phyloP scores from a whole-genome alignment of 2,113 vertebrate genomes.

The Xiphophorus couchianus region DNA sequence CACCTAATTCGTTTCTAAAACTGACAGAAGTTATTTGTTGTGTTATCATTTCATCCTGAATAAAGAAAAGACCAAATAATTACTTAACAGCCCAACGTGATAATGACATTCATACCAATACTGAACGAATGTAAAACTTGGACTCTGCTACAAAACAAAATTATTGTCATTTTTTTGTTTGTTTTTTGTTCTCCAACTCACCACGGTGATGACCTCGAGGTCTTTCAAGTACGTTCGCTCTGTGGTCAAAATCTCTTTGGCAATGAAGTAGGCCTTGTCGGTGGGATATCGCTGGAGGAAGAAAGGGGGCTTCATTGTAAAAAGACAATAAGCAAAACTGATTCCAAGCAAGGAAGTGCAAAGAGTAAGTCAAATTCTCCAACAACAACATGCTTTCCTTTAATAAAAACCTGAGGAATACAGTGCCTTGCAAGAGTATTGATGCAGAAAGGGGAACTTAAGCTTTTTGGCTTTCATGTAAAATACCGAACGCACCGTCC shows the following conservation, averaged over 20 bases:
- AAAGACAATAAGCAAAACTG: not conserved
- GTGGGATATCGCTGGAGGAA: conserved; percentile 81
- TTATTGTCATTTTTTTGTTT: too few relatives aligned
- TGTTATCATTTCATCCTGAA: too few relatives aligned
- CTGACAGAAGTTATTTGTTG: too few relatives aligned
- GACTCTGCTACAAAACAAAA: too few relatives aligned
- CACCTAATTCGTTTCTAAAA: too few relatives aligned
- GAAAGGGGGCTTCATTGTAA: not conserved
- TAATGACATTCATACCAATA: too few relatives aligned
- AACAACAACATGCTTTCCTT: not conserved
- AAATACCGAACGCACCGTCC: too few relatives aligned
- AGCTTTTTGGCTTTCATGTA: too few relatives aligned
- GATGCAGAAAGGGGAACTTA: not conserved
- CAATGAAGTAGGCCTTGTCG: conserved; percentile 94
- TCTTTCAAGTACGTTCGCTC: conserved; percentile 94
- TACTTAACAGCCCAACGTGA: too few relatives aligned
- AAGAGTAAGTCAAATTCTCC: not conserved
- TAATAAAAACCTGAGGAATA: not conserved
- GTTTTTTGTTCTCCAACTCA: conserved; percentile 66
- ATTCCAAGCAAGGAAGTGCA: not conserved
- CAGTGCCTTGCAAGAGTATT: not conserved
- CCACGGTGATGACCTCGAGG: conserved; percentile 95
- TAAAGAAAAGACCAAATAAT: too few relatives aligned
- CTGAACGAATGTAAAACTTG: too few relatives aligned
- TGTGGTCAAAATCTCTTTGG: conserved; percentile 95